A percentile compares a stretch with the other conserved stretches of the same genome.
Conservation (phyloP, 2,113 vertebrate species). For the Gobio gobio region DNA sequence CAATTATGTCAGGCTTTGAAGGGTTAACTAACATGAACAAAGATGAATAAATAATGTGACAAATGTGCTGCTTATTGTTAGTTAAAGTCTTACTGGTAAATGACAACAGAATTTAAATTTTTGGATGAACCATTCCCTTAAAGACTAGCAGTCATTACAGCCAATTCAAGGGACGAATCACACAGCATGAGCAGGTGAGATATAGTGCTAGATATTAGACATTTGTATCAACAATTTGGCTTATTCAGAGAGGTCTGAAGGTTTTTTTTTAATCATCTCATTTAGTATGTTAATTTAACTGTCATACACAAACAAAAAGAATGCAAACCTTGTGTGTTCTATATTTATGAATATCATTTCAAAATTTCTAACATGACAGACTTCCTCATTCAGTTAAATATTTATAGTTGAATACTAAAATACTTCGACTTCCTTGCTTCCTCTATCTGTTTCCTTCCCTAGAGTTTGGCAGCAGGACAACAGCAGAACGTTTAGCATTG, state of each 20-base stretch:
- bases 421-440: not conserved
- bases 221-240: not conserved
- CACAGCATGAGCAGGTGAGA: not conserved
- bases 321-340: not conserved
- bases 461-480: conserved; percentile 42
- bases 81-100: not conserved
- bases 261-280: not conserved
- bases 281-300: conserved; percentile 6
- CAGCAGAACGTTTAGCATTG: conserved; percentile 53
- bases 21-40: not conserved
- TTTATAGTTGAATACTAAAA: conserved; percentile 5
- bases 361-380: not conserved
- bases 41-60: not conserved
- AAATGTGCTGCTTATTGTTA: not conserved
- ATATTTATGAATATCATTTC: not conserved
- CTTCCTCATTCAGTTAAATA: conserved; percentile 17
- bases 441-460: conserved; percentile 31
- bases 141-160: not conserved
- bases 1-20: too few relatives aligned
- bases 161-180: not conserved
- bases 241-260: not conserved
- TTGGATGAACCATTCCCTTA: not conserved
- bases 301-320: not conserved
- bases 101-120: not conserved
- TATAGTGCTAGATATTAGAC: not conserved